Base-by-base conservation (phyloP, 2,888 invertebrate genomes). In the Protonemura montana region DNA sequence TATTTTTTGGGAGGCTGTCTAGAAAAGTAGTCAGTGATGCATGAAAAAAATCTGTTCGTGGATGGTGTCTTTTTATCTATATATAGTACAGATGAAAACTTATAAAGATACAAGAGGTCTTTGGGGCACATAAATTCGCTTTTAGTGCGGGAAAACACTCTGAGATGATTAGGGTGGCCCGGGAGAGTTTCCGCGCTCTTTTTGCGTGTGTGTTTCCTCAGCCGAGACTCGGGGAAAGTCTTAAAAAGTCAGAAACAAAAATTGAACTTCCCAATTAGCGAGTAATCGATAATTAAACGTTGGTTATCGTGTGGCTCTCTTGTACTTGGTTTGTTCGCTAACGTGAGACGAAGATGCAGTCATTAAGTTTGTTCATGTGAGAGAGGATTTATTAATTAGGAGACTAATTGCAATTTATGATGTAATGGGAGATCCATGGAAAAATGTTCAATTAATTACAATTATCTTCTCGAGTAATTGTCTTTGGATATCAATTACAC, bases 231-330 rank as follows among this genome's bases (percentile, higher is more conserved):
- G 13, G 59, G 59, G 21, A 59, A 59, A 21, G 7, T 21, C 13
- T 59, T 16, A 59, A 59, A 59, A 59, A 10, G 7, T 21, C 3
- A 21, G 6, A 21, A 59, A 59, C 16, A 59, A 59, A 59, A 59
- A 59, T 59, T 59, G 13, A 59, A 59, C 59, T 59, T 59, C 59
- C 59, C 59, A 59, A 59, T 59, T 59, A 59, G 59, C 59, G 59
- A 59, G 21, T 59, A 59, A 59, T 59, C 59, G 59, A 59, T 59
- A 21, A 21, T 10, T 10, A 59, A 3, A 13, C 59, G 59, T 59
- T 21, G 59, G 13, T 59, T 59, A 21, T 21, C 16, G 59, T 59
- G 59, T 16, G 21, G 59, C 13, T 59, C 13, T 21, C 13, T 13
- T 7, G 21, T 16, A 21, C 3, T 59, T 59, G 16, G 3, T 10